Evolutionary conservation across 2,888 invertebrate genomes (phyloP).

Genomic region (Agrilus mali): DNA sequence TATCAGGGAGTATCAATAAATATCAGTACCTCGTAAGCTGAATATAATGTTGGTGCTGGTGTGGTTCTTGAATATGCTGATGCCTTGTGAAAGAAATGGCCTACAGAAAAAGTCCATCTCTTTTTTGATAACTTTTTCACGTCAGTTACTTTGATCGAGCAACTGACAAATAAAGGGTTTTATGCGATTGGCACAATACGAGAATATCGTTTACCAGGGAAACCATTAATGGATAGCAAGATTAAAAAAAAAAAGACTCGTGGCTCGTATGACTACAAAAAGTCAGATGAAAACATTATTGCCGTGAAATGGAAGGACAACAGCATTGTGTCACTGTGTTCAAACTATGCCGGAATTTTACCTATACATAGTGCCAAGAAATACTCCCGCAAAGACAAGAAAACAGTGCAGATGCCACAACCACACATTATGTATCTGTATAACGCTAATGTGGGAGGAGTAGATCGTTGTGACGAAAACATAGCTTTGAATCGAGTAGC

Average conservation of each 20-base stretch:
- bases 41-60: background rate
- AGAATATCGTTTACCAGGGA: background rate
- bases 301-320: constrained; percentile 2
- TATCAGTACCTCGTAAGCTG: background rate
- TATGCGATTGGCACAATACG: background rate
- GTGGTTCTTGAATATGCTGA: constrained; percentile 1
- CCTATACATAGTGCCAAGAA: background rate
- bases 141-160: background rate
- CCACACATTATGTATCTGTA: constrained; percentile 1
- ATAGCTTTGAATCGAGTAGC: constrained; percentile 1
- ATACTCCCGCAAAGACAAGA: constrained; percentile 2
- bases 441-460: background rate
- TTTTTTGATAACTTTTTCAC: constrained; percentile 5
- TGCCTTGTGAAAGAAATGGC: background rate
- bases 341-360: background rate
- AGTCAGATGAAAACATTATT: background rate
- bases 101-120: background rate
- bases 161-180: background rate
- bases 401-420: background rate
- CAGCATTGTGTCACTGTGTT: constrained; percentile 1
- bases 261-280: background rate
- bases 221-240: background rate
- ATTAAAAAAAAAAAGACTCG: background rate
- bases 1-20: constrained; percentile 7
- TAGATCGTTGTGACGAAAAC: constrained; percentile 3